Evolutionary conservation across 2,888 invertebrate species (phyloP).

Genomic region (Camponotus fellah): DNA sequence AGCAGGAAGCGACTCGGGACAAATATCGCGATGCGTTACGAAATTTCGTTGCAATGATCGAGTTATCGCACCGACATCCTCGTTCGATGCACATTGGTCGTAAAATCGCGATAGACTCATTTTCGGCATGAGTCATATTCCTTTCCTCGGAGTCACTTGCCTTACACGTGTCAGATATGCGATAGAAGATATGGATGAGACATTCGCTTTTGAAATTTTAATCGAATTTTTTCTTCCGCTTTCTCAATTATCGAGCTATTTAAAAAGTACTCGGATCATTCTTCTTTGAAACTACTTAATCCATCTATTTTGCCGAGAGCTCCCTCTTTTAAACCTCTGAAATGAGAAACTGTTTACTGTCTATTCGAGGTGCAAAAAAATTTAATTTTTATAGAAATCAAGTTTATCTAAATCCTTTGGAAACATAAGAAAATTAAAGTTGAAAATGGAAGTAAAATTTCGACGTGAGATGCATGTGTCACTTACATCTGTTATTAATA

Average conservation of each 20-base stretch:
- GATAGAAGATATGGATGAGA: not conserved
- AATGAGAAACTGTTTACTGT: not conserved
- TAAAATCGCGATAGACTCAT: conserved; percentile 56
- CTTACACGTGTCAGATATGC: conserved; percentile 25
- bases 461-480: not conserved
- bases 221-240: not conserved
- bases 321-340: no score
- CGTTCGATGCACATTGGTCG: conserved; percentile 35
- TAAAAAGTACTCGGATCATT: not conserved
- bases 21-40: conserved; percentile 46
- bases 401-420: not conserved
- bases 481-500: no score
- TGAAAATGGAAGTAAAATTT: not conserved
- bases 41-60: conserved; percentile 52
- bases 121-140: conserved; percentile 55
- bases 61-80: conserved; percentile 31
- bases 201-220: conserved; percentile 30
- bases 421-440: not conserved
- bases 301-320: no score
- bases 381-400: not conserved
- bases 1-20: not conserved
- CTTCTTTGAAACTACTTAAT: no score
- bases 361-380: not conserved
- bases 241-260: not conserved
- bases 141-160: conserved; percentile 23